These are phyloP conservation scores for Erynnis tages DNA, from an alignment of 2,888 invertebrate genomes.

Conservation along the genomic window DNA sequence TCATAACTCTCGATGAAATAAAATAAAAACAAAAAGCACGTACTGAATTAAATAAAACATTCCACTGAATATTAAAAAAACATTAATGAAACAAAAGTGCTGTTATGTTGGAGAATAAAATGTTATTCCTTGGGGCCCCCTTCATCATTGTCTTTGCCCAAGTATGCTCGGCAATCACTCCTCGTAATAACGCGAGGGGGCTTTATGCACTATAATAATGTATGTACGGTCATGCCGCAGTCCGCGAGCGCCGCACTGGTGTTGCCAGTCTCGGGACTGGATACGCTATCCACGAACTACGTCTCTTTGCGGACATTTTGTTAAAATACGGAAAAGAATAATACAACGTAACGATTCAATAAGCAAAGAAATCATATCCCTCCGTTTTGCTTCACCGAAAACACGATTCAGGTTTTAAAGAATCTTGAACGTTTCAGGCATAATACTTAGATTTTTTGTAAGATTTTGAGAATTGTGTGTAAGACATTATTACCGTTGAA, in stretches of 20 bases:
- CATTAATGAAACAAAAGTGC: not conserved
- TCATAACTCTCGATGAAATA: too few relatives aligned
- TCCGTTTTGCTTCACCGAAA: too few relatives aligned
- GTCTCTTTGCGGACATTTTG: not conserved
- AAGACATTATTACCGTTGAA: too few relatives aligned
- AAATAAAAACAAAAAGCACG: too few relatives aligned
- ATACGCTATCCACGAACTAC: conserved; percentile 1
- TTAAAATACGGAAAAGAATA: too few relatives aligned
- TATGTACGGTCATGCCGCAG: conserved; percentile 61
- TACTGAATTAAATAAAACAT: too few relatives aligned
- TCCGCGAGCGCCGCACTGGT: conserved; percentile 23
- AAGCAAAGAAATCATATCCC: too few relatives aligned
- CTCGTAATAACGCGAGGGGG: conserved; percentile 46
- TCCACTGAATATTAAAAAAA: too few relatives aligned
- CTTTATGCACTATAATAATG: conserved; percentile 55
- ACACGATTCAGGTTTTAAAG: too few relatives aligned
- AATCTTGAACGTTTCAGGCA: too few relatives aligned
- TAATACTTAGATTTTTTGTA: not conserved
- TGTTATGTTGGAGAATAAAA: not conserved
- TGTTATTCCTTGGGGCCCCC: conserved; percentile 21
- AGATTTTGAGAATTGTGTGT: too few relatives aligned
- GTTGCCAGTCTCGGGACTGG: conserved; percentile 7
- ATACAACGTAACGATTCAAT: too few relatives aligned
- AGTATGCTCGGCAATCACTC: conserved; percentile 49
- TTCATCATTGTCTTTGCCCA: conserved; percentile 21